These are phyloP conservation scores for Dermatemys mawii DNA, from an alignment of 2,113 vertebrate species.

Conservation along the genomic window DNA sequence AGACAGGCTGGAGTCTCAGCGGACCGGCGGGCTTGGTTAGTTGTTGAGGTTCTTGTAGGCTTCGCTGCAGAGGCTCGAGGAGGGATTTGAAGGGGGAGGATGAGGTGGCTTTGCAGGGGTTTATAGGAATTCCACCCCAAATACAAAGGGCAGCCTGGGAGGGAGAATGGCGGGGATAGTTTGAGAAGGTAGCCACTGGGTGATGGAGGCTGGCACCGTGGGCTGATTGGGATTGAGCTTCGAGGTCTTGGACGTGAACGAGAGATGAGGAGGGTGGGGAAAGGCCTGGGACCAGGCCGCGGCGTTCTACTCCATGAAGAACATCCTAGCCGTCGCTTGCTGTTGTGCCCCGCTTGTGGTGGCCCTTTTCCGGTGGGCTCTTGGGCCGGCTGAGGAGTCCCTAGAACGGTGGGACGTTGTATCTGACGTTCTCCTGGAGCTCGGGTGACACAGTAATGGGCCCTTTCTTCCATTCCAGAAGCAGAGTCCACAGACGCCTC, in stretches of 20 bases:
- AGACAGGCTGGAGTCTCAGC: background rate
- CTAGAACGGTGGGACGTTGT: rapidly evolving
- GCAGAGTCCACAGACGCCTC: conserved; percentile 33
- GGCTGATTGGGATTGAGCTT: background rate
- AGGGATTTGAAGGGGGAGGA: background rate
- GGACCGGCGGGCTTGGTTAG: no score
- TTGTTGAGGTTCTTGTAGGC: background rate
- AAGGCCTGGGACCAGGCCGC: rapidly evolving
- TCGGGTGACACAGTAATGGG: background rate
- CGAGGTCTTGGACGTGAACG: background rate
- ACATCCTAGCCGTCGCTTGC: background rate
- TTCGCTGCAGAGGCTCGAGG: background rate
- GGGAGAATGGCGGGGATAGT: background rate
- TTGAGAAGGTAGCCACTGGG: background rate
- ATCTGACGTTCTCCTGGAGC: background rate
- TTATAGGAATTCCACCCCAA: background rate
- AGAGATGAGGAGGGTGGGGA: rapidly evolving
- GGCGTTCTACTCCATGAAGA: background rate
- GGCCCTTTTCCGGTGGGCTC: rapidly evolving
- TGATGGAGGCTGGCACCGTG: background rate
- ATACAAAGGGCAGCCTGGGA: background rate
- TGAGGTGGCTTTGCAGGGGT: background rate
- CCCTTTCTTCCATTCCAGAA: conserved; percentile 53
- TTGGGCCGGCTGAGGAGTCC: background rate
- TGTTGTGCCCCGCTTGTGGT: background rate